Evolutionary conservation across 2,888 invertebrate species (phyloP).

Genomic region (Andrena camellia): DNA sequence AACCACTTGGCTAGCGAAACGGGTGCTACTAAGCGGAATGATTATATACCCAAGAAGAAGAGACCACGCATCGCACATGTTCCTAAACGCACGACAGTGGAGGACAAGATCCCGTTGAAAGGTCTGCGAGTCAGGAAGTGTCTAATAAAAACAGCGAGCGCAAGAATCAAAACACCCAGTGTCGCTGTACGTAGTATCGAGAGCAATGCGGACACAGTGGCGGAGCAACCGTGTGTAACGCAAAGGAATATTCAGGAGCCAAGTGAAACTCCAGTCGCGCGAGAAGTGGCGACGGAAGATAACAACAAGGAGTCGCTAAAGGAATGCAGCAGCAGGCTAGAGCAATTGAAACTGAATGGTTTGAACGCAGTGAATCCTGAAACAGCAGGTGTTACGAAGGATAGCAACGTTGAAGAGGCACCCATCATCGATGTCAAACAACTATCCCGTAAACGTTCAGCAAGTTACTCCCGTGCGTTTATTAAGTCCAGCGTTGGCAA

Average conservation of each 20-base stretch:
- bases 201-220: not conserved
- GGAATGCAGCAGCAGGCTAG: too few species aligned
- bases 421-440: not conserved
- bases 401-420: not conserved
- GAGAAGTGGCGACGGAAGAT: not conserved
- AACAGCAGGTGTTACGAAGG: not conserved
- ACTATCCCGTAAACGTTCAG: not conserved
- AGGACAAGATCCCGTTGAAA: not conserved
- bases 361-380: not conserved
- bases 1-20: not conserved
- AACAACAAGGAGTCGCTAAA: not conserved
- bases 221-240: not conserved
- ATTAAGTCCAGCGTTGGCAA: not conserved
- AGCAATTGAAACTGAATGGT: not conserved
- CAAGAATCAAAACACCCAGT: not conserved
- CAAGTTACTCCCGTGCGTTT: not conserved
- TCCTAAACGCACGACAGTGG: conserved; percentile 55
- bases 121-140: not conserved
- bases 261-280: not conserved
- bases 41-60: conserved; percentile 54
- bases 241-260: not conserved
- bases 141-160: not conserved
- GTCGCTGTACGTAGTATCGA: not conserved
- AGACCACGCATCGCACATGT: conserved; percentile 73
- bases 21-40: not conserved